Base-by-base conservation (phyloP, 2,888 invertebrate species). In the Drepanosiphum platanoidis region DNA sequence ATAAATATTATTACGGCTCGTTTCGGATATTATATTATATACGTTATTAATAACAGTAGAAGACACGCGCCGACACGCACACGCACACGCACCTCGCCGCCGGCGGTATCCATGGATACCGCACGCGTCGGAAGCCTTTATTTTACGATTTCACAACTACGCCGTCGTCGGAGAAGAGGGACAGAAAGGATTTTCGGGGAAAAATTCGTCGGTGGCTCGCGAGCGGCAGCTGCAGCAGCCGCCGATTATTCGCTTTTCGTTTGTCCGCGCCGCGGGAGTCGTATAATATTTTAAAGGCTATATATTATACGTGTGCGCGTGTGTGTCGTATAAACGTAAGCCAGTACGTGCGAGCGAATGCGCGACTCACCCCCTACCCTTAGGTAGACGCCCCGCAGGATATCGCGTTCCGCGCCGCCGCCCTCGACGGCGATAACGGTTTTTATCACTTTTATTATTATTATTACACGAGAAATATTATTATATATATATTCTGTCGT, bases 51-150 rank as follows among this genome's bases (percentile, higher is more conserved):
- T n/a, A n/a, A n/a, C n/a, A n/a, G n/a, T n/a, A 22, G 34, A 71
- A 71, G n/a, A 22, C 27, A 36, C 3, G 18, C 9, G 39, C 22
- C 52, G 18, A 42, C 42, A 72, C 36, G 5, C 72, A 36, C 27
- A n/a, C 11, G 42, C 42, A 39, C 3, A 39, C 27, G 27, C 22
- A 52, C 52, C 22, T 5, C 52, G 22, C 72, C 46, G 22, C 72
- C 13, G 46, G 72, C 39, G 42, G 71, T 72, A 72, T 27, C 72
- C 72, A 72, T 72, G 72, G 72, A 39, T n/a, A 72, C n/a, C 30
- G 27, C 9, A n/a, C n/a, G n/a, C n/a, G n/a, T n/a, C n/a, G n/a
- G n/a, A n/a, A n/a, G n/a, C n/a, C n/a, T n/a, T n/a, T n/a, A n/a
- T n/a, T n/a, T n/a, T n/a, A n/a, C n/a, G n/a, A n/a, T n/a, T n/a